Percentiles rank a stretch among this genome's conserved stretches.
These are phyloP conservation scores for Cricetomys ansorgei DNA, from an alignment of 2,113 vertebrate genomes.

Conservation along the genomic window DNA sequence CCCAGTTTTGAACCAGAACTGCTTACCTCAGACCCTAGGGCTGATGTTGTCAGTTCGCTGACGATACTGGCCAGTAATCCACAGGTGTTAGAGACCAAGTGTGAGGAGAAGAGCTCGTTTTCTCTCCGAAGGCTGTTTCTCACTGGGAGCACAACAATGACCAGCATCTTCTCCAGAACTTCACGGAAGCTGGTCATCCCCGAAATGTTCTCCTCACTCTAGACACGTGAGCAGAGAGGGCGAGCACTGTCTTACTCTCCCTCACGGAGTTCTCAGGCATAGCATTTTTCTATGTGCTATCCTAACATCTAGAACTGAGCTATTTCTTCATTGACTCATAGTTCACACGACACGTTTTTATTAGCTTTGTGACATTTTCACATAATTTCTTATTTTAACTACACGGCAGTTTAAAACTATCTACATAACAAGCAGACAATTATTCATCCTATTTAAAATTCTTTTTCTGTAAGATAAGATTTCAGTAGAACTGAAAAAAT, in stretches of 20 bases:
- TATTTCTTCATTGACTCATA: conserved; percentile 20
- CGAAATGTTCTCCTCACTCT: conserved; percentile 98
- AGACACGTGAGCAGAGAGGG: background rate
- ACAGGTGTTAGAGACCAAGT: conserved; percentile 98
- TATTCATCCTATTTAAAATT: background rate
- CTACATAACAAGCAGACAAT: background rate
- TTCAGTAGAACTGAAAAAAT: background rate
- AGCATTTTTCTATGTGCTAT: conserved; percentile 17
- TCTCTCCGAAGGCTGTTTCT: conserved; percentile 97
- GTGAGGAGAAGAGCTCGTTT: conserved; percentile 97
- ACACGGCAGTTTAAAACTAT: background rate
- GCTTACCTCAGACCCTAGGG: conserved; percentile 96
- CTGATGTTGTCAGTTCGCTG: conserved; percentile 97
- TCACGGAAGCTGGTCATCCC: conserved; percentile 99
- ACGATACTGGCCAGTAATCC: conserved; percentile 97
- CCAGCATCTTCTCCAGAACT: conserved; percentile 98
- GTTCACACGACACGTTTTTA: conserved; percentile 13
- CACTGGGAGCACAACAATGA: conserved; percentile 97
- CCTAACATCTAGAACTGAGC: background rate
- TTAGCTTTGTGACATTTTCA: conserved; percentile 32
- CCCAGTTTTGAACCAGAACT: background rate
- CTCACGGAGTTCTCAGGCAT: background rate
- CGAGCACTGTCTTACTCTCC: background rate
- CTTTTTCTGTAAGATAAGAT: background rate
- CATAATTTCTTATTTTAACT: conserved; percentile 1